Evolutionary conservation across 1,140 invertebrate genomes (phyloP), one percentile per base, ranked within the genome.

Genomic region (Pemphigus obesinymphae): DNA sequence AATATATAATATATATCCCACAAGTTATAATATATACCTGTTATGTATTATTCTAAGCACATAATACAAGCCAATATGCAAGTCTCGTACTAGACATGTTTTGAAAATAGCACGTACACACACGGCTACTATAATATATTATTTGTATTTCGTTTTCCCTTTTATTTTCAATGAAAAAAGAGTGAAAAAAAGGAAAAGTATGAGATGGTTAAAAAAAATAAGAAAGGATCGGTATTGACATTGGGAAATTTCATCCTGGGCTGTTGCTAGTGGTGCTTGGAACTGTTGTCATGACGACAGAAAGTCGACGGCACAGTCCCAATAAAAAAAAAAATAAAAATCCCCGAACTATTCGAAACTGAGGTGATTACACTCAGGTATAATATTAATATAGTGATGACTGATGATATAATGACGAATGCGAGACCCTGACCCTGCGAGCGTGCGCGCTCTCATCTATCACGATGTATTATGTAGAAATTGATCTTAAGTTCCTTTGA

Each of bases 281-380:
- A 50, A 17, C 43, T 73, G 70, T 73, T 26, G 70, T 31, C 70
- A 73, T 73, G 70, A 31, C 29, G 43, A 73, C 45, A 15, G 66
- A 31, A 73, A 73, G 34, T 45, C 20, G 8, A 26, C 45, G 43
- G 43, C 45, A 23, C 17, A 10, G 26, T 50, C 70, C 29, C 68
- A 26, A 43, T 29, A 37, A 34, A 45, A 70, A 70, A 70, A 70
- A 43, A 70, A 43, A 31, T n/a, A 70, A 43, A 70, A 70, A 70
- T 70, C 23, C 43, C 45, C 45, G 29, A 73, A 73, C 70, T 34
- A 29, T 43, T 43, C 68, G 43, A 72, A 72, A 6, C 17, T 17
- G 70, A 31, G 70, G 70, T 73, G 70, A 73, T 73, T 73, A 45
- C 45, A 50, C 70, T 50, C 45, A 73, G 70, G 70, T 73, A 48